Conservation (phyloP, 2,113 vertebrate genomes). For the Myocastor coypus region DNA sequence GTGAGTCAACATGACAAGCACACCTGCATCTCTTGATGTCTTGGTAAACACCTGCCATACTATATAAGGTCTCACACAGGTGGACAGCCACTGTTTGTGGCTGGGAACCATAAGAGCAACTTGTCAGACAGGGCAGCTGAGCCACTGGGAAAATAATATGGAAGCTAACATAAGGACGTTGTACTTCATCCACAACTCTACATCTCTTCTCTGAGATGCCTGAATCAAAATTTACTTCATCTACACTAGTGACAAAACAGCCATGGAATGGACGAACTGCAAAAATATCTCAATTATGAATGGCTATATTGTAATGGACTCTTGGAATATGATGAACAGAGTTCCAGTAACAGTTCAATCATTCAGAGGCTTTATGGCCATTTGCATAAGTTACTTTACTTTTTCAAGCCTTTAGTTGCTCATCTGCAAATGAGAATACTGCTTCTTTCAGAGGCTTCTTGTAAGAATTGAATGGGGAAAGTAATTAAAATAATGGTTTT, state of each 20-base stretch:
- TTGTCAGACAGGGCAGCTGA: not conserved
- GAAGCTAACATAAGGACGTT: not conserved
- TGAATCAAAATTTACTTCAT: not conserved
- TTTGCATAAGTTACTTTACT: constrained; percentile 35
- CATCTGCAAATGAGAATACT: constrained; percentile 7
- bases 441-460: not conserved
- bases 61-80: not conserved
- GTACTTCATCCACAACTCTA: not conserved
- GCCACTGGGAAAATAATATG: not conserved
- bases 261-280: not conserved
- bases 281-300: constrained; percentile 28
- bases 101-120: not conserved
- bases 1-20: not conserved
- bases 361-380: not conserved
- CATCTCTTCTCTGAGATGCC: not conserved
- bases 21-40: not conserved
- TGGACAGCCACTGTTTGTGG: not conserved
- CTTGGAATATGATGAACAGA: constrained; percentile 39
- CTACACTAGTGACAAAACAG: not conserved
- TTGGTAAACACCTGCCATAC: not conserved
- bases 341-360: constrained; percentile 15
- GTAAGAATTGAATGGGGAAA: constrained; percentile 47
- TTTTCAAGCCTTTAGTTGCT: not conserved
- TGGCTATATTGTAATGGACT: constrained; percentile 24
- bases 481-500: constrained; percentile 35